Base-by-base conservation (phyloP, 2,888 invertebrate species). In the Mythimna albipuncta region DNA sequence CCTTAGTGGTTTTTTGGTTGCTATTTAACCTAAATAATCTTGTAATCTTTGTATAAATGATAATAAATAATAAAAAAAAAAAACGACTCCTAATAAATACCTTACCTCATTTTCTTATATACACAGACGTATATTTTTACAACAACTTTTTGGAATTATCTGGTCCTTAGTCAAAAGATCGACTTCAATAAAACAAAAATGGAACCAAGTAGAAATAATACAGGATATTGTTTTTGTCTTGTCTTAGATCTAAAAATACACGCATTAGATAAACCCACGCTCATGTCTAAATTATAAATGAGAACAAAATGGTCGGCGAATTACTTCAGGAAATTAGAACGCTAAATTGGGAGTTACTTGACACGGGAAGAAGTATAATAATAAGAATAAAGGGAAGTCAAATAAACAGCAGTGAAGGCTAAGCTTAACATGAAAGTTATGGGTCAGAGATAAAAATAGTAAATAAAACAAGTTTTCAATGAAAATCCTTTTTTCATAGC, bases 311-410 rank as follows among this genome's bases (percentile, higher is more conserved):
- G 2, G 19, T 57, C 26, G 19, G 26, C n/a, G 11, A 55, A 61
- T 62, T 38, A 47, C 16, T 47, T 73, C 0, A 19, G 55, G 16
- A 62, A 73, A 57, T 72, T 52, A 64, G 11, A 50, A 41, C n/a
- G 2, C 41, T 52, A 35, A 50, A 41, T 50, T 41, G 6, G 6
- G 5, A 41, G 2, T 16, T 57, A n/a, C 57, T 13, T 47, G n/a
- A 44, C n/a, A 52, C 32, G 19, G 50, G 4, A 57, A 21, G 1
- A n/a, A 52, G 50, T 52, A 52, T 26, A 41, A 50, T 38, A 41
- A 58, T 13, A n/a, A 5, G 11, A 16, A 32, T 35, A 70, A 47
- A 55, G 9, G 32, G 13, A 69, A 44, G 6, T 19, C 52, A 52
- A 19, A 10, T 10, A 10, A 38, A n/a, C 1, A 35, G 21, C 6